These are phyloP conservation scores for Ammospiza maritima DNA, from an alignment of 2,797 vertebrate species.

Conservation along the genomic window DNA sequence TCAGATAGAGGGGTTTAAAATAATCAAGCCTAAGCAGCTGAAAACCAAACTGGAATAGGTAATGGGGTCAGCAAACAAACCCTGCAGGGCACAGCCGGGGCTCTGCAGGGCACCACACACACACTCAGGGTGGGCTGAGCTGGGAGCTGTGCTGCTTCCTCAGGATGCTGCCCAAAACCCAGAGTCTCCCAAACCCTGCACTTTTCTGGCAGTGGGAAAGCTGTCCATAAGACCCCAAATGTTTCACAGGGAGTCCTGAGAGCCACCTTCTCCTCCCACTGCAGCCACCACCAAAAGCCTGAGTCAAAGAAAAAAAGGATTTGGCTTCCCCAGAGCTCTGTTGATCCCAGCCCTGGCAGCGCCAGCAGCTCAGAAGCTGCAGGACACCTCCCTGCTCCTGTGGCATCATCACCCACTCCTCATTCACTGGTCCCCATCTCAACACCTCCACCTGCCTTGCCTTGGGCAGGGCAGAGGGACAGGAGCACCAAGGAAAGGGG, in stretches of 20 bases:
- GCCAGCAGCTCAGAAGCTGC: neutral
- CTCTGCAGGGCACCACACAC: neutral
- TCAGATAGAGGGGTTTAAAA: slow-evolving; percentile 64
- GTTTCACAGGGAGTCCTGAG: neutral
- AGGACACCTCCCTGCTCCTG: neutral
- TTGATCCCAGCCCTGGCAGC: neutral
- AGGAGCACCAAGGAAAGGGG: neutral
- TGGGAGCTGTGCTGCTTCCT: neutral
- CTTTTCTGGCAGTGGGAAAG: neutral
- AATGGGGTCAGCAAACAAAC: slow-evolving; percentile 44
- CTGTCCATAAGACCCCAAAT: accelerated
- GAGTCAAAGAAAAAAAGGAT: neutral
- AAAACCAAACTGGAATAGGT: slow-evolving; percentile 58
- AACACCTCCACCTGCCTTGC: neutral
- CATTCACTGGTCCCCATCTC: neutral
- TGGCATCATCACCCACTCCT: neutral
- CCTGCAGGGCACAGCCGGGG: neutral
- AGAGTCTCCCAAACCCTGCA: neutral
- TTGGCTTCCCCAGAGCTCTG: neutral
- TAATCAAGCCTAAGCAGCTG: slow-evolving; percentile 61
- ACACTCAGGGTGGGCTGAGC: neutral
- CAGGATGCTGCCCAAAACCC: neutral
- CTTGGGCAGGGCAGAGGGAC: neutral
- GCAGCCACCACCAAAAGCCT: neutral
- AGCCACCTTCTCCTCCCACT: neutral